Conservation (phyloP, 2,113 vertebrate genomes). For the Poeciliopsis prolifica region DNA sequence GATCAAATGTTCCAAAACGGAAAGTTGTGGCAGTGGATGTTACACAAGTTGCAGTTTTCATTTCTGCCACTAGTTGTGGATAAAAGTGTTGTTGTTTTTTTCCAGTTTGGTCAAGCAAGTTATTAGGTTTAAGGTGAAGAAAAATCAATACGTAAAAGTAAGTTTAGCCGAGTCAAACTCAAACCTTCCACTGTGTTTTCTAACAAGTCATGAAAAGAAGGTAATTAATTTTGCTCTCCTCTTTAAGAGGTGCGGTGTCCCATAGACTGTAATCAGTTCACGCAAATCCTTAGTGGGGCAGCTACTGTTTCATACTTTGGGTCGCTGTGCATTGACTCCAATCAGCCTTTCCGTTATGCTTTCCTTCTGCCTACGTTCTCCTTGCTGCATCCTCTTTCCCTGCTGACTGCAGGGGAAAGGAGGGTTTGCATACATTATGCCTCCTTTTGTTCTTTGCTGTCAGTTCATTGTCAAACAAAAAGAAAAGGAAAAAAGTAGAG, state of each 20-base stretch:
- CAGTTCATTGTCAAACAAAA: conserved; percentile 48
- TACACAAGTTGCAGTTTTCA: not conserved
- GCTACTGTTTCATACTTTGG: conserved; percentile 20
- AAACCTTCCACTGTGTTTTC: not conserved
- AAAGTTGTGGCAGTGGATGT: not conserved
- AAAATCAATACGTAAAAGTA: not conserved
- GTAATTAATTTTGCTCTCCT: not conserved
- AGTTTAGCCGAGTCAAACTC: not conserved
- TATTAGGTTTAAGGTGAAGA: not conserved
- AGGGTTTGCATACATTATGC: conserved; percentile 66
- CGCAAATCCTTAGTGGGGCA: not conserved
- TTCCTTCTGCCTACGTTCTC: conserved; percentile 47
- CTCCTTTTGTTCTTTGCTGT: conserved; percentile 68
- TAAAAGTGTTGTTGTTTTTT: not conserved
- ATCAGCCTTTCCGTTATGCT: conserved; percentile 20
- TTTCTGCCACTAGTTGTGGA: not conserved
- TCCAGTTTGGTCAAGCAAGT: not conserved
- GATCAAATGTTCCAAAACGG: not conserved
- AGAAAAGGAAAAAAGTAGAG: not conserved
- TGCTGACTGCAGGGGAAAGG: conserved; percentile 52
- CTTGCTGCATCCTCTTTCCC: conserved; percentile 47
- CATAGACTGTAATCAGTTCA: not conserved
- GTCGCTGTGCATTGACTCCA: conserved; percentile 21
- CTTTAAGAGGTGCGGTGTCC: not conserved
- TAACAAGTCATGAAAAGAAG: not conserved